Base-by-base conservation (phyloP, 2,113 vertebrate species). In the Psammodynastes pulverulentus region DNA sequence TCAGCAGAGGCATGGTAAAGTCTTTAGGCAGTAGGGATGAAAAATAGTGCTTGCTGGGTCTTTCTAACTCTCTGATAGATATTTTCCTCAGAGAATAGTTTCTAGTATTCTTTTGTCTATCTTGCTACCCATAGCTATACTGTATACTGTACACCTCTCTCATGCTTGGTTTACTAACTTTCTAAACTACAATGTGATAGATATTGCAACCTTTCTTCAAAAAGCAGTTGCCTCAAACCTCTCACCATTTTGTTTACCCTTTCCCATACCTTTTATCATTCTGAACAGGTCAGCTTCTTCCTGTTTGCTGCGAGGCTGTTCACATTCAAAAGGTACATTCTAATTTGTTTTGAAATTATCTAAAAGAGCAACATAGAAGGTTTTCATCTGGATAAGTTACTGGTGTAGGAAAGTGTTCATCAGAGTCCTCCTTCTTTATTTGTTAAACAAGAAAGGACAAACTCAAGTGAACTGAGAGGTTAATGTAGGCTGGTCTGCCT, bases 281-380 rank as follows among this genome's bases (percentile, higher is more conserved):
- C 58, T 23, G 23, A 86, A 91, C 12, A n/a, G 43, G 45, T 56
- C 43, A 43, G 21, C 13, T 3, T 34, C 34, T 3, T 39, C 5
- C 9, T 15, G 24, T 13, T 43, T 24, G 34, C n/a, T 12, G 52
- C 1, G n/a, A 72, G 87, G 19, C 53, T 91, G 29, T 19, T 87
- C 86, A 86, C 34, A 91, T 93, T 87, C 39, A 23, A 5, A 43
- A 79, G 90, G 1, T 84, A 93, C 90, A 92, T 29, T 89, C n/a
- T 91, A 90, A 12, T n/a, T 29, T 21, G 84, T 86, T 87, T 0
- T 0, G 3, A 23, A 9, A 8, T 45, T 45, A n/a, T 91, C 0
- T 39, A 93, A 51, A 89, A 90, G 94, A 88, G 46, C 0, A 39
- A 53, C 89, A 92, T 56, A 85, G 23, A 88, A 79, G 2, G 6